Percentiles rank a stretch among this genome's conserved stretches.
phyloP scores from a whole-genome alignment of 2,113 vertebrate species.

The Bambusicola thoracicus region DNA sequence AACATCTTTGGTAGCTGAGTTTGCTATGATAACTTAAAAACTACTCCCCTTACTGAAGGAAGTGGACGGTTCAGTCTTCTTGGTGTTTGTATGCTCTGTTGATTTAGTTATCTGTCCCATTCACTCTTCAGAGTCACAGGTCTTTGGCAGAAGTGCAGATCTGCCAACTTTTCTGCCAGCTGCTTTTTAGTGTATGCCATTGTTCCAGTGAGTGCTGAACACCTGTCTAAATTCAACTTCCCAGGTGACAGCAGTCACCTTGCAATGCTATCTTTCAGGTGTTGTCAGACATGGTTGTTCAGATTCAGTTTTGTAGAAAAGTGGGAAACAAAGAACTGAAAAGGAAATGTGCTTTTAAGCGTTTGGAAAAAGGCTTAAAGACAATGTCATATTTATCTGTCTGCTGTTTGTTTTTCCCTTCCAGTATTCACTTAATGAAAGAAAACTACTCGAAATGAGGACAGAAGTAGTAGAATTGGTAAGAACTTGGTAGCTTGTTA shows the following conservation, averaged over 20 bases:
- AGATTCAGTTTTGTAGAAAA: not conserved
- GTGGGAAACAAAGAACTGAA: not conserved
- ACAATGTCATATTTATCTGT: not conserved
- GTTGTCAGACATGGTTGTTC: not conserved
- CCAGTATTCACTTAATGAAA: slow-evolving; percentile 88
- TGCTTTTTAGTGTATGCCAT: not conserved
- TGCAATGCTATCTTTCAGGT: not conserved
- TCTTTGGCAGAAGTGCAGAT: not conserved
- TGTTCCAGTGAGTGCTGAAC: not conserved
- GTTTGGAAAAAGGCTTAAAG: not conserved
- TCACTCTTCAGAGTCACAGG: not conserved
- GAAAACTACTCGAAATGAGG: slow-evolving; percentile 86
- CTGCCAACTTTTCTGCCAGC: not conserved
- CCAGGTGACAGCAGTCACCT: not conserved
- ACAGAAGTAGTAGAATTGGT: slow-evolving; percentile 93
- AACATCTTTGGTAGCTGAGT: not conserved
- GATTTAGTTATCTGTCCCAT: not conserved
- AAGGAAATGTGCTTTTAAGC: not conserved
- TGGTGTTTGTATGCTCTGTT: not conserved
- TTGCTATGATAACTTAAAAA: not conserved
- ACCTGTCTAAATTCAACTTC: not conserved
- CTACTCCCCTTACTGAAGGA: not conserved
- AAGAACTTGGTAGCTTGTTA: slow-evolving; percentile 48
- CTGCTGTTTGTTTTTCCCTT: not conserved
- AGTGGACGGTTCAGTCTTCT: not conserved